phyloP scores from a whole-genome alignment of 2,113 vertebrate genomes.

The Otocyon megalotis region DNA sequence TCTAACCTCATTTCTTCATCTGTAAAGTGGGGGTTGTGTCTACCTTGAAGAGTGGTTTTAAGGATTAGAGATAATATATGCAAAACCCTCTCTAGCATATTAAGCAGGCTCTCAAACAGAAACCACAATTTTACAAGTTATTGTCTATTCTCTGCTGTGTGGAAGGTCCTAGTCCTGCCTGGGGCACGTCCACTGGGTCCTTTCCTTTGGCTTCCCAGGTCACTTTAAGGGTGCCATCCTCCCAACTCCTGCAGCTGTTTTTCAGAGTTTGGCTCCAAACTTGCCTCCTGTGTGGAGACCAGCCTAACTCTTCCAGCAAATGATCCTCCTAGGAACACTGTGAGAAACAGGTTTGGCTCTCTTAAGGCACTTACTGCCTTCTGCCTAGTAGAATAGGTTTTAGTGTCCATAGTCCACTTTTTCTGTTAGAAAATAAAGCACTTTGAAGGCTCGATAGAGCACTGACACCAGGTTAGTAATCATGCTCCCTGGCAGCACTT shows the following conservation, averaged over 20 bases:
- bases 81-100: constrained; percentile 70
- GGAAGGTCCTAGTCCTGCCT: constrained; percentile 37
- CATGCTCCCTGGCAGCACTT: not conserved
- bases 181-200: not conserved
- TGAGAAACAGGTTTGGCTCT: constrained; percentile 4
- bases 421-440: constrained; percentile 55
- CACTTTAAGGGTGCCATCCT: not conserved
- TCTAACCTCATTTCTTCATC: constrained; percentile 74
- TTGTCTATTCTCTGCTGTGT: constrained; percentile 11
- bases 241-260: not conserved
- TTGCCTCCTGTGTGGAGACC: not conserved
- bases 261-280: not conserved
- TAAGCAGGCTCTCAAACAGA: constrained; percentile 62
- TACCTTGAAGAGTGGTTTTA: constrained; percentile 77
- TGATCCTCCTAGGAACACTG: not conserved
- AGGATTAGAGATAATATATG: constrained; percentile 77
- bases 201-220: not conserved
- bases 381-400: constrained; percentile 31
- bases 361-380: constrained; percentile 36
- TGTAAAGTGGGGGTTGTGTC: constrained; percentile 71
- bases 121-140: constrained; percentile 52
- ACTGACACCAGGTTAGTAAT: not conserved
- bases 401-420: not conserved
- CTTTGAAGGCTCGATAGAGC: not conserved
- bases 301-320: not conserved